Conservation (phyloP, 2,797 vertebrate genomes). For the Onychomys leucogaster region DNA sequence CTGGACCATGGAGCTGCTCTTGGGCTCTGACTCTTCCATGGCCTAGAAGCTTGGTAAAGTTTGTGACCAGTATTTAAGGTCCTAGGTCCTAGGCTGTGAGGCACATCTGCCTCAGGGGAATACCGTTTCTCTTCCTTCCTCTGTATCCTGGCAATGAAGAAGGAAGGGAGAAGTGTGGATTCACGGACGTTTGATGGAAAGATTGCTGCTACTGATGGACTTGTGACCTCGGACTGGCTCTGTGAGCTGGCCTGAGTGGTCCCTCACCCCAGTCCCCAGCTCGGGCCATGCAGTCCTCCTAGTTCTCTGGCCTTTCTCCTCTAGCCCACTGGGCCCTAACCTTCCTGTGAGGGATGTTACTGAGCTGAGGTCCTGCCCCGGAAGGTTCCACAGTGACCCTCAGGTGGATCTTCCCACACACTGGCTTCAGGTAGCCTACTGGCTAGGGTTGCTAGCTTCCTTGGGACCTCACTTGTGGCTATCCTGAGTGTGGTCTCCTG, state of each 20-base stretch:
- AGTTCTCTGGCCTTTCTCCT: constrained; percentile 46
- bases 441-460: constrained; percentile 22
- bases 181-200: constrained; percentile 11
- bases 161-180: constrained; percentile 53
- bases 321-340: not conserved
- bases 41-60: not conserved
- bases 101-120: not conserved
- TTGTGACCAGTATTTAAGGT: not conserved
- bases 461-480: not conserved
- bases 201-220: constrained; percentile 48
- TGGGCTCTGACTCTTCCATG: not conserved
- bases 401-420: not conserved
- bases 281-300: not conserved
- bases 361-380: not conserved
- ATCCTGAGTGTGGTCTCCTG: not conserved
- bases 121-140: constrained; percentile 54
- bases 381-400: constrained; percentile 8
- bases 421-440: constrained; percentile 14
- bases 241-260: not conserved
- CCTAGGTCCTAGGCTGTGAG: constrained; percentile 41
- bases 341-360: constrained; percentile 35
- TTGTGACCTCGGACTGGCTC: constrained; percentile 52
- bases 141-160: not conserved
- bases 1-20: not conserved
- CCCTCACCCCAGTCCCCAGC: not conserved